Base-by-base conservation (phyloP, 2,888 invertebrate genomes). In the Oligia latruncula region DNA sequence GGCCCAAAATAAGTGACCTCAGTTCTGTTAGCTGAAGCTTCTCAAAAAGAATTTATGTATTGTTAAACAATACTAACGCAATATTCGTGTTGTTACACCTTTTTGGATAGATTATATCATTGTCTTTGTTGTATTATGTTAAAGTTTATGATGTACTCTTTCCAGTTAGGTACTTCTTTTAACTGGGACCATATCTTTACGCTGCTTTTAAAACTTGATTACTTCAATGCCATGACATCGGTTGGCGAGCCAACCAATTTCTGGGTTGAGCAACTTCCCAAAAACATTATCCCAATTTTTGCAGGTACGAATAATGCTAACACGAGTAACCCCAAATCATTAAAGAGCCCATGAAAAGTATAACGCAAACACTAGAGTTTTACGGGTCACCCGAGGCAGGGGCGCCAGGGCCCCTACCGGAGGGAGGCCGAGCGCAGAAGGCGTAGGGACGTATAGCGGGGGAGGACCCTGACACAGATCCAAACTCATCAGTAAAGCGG, bases 391-490 rank as follows among this genome's bases (percentile, higher is more conserved):
- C 93, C 92, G 93, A 91, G 89, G 88, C 92, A 92, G 92, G 80
- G 80, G 82, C 82, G 79, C 46, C 80, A 79, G 78, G 93, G 92
- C 93, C 91, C 88, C 90, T 90, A 92, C 89, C 93, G 94, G 94
- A 90, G 93, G 93, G 88, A 90, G 91, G 89, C 84, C 90, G 90
- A 91, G 90, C 89, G 91, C 91, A 93, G 92, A 93, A 95, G 93
- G 95, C 92, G 95, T 90, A 95, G 94, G 95, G 95, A 93, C 91
- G 92, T 83, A 90, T 93, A 94, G 95, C 91, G 93, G 93, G 93
- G 95, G 94, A 93, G 95, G 93, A 95, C 97, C 96, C 95, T 96
- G 97, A 97, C 97, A 96, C 95, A 96, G 96, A 96, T 96, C 95
- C 94, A 91, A 93, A 94, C 94, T 94, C 95, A 95, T 96, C 96